Evolutionary conservation across 2,888 invertebrate species (phyloP), one percentile per base, ranked within the genome.

Genomic region (Pristionchus maxplancki): DNA sequence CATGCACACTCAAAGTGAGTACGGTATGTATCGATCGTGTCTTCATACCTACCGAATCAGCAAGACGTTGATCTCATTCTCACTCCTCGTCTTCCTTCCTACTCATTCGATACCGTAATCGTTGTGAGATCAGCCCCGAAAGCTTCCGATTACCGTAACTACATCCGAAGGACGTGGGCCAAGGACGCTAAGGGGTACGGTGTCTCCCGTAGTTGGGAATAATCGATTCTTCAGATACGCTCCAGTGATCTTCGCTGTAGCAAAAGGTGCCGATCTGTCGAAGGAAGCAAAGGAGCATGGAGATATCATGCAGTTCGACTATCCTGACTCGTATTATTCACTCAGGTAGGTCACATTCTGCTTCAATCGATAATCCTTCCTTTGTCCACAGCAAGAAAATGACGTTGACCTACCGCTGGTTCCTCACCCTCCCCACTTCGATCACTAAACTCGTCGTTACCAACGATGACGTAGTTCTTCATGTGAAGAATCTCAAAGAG

Each of bases 391-490:
- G 88, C 13, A 88, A 88, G 90, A 94, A 94, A 89, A 94, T 94
- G 94, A 94, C 93, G 92, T 90, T 92, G 6, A 94, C 93, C 50
- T 94, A 94, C 86, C 91, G 92, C 20, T 93, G 91, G 74, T 91
- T 93, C n/a, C 89, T 93, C 53, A 88, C 89, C n/a, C 90, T 91
- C 67, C 86, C 91, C 28, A 91, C 91, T 5, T 88, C 89, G 1
- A 90, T 91, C 31, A 89, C 91, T n/a, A 91, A 92, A 88, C 91
- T 93, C 67, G 90, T 93, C 34, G 92, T 92, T 58, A 90, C 91
- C 64, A 93, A 93, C 89, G 93, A 94, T 78, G 94, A 94, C 89
- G 93, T 93, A 53, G 94, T 94, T 58, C 93, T 94, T 28, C 94
- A 94, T 87, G 91, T 91, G 8, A 93, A 93, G 20, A 93, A 93